phyloP scores from a whole-genome alignment of 2,113 vertebrate species.

The Chaetorhynchus papuensis region DNA sequence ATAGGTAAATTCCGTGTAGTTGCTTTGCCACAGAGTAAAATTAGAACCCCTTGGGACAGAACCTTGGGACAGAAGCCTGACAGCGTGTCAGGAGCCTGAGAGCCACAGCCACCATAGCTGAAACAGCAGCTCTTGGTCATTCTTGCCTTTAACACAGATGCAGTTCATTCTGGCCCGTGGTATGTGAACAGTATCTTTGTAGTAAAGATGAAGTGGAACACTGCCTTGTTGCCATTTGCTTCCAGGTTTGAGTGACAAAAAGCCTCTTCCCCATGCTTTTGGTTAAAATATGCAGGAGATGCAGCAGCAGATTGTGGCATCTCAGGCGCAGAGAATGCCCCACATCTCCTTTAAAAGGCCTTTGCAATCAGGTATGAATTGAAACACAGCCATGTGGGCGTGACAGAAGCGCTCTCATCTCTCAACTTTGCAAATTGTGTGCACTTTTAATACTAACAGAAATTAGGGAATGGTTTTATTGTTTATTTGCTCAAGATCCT shows the following conservation, averaged over 20 bases:
- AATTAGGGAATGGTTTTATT: neutral
- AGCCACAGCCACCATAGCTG: rapidly evolving
- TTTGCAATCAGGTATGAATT: neutral
- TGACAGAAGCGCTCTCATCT: neutral
- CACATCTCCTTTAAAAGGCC: neutral
- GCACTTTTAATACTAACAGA: neutral
- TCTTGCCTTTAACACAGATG: neutral
- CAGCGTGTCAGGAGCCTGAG: neutral
- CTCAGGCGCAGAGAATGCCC: neutral
- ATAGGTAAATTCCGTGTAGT: neutral
- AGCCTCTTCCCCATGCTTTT: neutral
- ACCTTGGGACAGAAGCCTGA: neutral
- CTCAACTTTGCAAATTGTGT: neutral
- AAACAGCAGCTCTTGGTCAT: neutral
- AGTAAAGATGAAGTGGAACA: neutral
- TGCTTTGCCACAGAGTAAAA: neutral
- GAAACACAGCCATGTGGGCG: neutral
- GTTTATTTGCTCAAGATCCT: neutral
- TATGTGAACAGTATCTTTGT: neutral
- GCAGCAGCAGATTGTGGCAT: neutral
- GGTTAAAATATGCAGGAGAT: neutral
- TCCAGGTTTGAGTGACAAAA: neutral
- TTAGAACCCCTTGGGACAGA: neutral
- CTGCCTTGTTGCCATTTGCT: neutral
- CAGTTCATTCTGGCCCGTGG: rapidly evolving